Evolutionary conservation across 2,113 vertebrate genomes (phyloP), one percentile per base, ranked within the genome.

Genomic region (Oreocharis arfaki): DNA sequence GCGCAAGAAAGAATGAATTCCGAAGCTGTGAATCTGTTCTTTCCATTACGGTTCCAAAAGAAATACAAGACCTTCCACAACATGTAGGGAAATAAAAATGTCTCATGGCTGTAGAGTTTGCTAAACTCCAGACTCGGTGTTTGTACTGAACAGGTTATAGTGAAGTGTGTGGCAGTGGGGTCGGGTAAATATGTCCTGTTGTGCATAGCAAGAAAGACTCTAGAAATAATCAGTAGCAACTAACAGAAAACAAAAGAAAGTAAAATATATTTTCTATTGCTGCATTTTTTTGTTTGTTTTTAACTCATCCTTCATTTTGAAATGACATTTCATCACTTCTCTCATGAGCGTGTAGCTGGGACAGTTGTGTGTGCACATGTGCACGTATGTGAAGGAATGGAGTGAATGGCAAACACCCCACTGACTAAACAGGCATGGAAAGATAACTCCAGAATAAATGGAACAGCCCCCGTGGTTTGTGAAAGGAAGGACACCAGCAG

Each of bases 21-120:
- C 90, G 93, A 94, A 87, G 80, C 90, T 95, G 93, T 61, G 90
- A 84, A 95, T 93, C 96, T 96, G 93, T 93, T 96, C 87, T 96
- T 96, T 90, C 90, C 93, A 95, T 97, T 96, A 96, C 10, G 59
- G 73, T 33, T 84, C 86, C 78, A 71, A 94, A 89, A 94, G 83
- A 95, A 96, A 96, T 55, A 84, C 53, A 96, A 94, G 76, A 69
- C 64, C 76, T 95, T 96, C 79, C 37, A 77, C 52, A 86, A 77
- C 64, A 71, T 15, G 44, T 27, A 78, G 22, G 53, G 83, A 96
- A 96, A 94, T 90, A 93, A 94, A 96, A 93, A 78, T 28, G 41
- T 90, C 60, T 87, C 52, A 8, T 93, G 80, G 76, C 44, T 90
- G 33, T 21, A 75, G 68, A 68, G 79, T 86, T 93, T 86, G 81